Base-by-base conservation (phyloP, 1,140 invertebrate species). In the Bombus fervidus region DNA sequence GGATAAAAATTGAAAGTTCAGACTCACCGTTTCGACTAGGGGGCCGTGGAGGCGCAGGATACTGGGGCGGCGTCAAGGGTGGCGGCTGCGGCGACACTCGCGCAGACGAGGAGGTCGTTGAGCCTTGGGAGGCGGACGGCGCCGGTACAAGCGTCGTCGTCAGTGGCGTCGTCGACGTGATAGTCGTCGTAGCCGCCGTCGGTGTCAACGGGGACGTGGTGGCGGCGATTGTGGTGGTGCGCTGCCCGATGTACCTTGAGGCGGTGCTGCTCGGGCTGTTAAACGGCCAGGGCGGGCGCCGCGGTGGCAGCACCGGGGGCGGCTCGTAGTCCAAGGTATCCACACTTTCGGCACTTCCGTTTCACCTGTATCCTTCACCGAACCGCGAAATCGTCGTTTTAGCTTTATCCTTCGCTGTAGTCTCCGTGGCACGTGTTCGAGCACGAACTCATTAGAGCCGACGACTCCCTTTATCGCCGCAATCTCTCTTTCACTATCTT, bases 241-340 rank as follows among this genome's bases (percentile, higher is more conserved):
- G 80, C 53, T 86, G 91, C 81, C 83, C 81, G 75, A 77, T 83
- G 80, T 86, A 86, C 85, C 86, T 87, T 82, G 86, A 89, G 73
- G 83, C 87, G 89, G 79, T 89, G 91, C 77, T 91, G 90, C 87
- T 93, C 90, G 91, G 90, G 89, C 90, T 91, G 93, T 93, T 93
- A 81, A 92, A 90, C 88, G 94, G 94, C 93, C 94, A 94, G 91
- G 94, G 93, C 91, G 94, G 94, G 92, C 94, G 94, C 94, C 95
- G 94, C 94, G 94, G 94, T 68, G 94, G 95, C 94, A 95, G 93
- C 94, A 94, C 95, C 95, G 95, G 95, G 92, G 94, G 92, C 94
- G 93, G 94, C 91, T 91, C 92, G 92, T 94, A 94, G 94, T 95
- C 94, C 94, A 94, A 94, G 94, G 95, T 91, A 90, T 91, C 87